phyloP scores from a whole-genome alignment of 2,888 invertebrate genomes.

The Bellardia bayeri region DNA sequence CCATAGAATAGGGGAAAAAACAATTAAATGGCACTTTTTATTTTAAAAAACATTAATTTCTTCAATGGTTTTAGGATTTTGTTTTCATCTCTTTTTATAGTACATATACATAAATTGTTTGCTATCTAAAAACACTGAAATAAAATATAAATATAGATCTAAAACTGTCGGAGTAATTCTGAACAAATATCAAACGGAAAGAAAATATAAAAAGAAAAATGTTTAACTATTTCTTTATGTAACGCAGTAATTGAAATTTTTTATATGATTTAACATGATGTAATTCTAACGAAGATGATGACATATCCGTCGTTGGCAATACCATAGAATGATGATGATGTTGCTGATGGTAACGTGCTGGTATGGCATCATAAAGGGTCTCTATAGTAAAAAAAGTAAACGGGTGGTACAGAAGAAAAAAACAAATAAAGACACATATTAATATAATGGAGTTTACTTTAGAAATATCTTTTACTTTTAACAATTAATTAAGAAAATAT shows the following conservation, averaged over 20 bases:
- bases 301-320: conserved; percentile 69
- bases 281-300: conserved; percentile 69
- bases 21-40: conserved; percentile 42
- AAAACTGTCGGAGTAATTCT: neutral
- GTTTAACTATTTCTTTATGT: conserved; percentile 66
- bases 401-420: conserved; percentile 54
- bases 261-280: conserved; percentile 67
- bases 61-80: neutral
- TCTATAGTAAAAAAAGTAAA: conserved; percentile 54
- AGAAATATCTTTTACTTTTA: conserved; percentile 11
- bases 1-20: neutral
- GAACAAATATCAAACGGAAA: neutral
- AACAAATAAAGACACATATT: conserved; percentile 42
- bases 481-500: conserved; percentile 23
- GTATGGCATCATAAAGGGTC: conserved; percentile 72
- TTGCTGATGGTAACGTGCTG: conserved; percentile 68
- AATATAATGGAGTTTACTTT: conserved; percentile 18
- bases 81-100: neutral
- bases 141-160: neutral
- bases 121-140: conserved; percentile 27
- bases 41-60: conserved; percentile 21
- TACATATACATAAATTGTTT: conserved; percentile 27
- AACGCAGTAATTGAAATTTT: conserved; percentile 70
- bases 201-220: neutral
- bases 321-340: conserved; percentile 67